These are phyloP conservation scores for Bothrops jararaca DNA, from an alignment of 2,113 vertebrate genomes.

Conservation along the genomic window DNA sequence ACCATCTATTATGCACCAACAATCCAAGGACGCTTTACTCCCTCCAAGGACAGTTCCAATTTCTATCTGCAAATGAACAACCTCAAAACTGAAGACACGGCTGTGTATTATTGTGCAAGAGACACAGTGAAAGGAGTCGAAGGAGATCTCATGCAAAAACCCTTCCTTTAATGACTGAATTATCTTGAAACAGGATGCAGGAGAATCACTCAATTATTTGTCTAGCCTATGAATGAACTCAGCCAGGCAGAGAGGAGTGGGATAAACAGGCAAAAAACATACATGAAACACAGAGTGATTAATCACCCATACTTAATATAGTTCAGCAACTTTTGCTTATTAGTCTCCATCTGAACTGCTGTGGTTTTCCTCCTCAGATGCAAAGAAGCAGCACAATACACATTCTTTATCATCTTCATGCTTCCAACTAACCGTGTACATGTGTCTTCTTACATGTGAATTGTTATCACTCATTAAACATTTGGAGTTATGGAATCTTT, in stretches of 20 bases:
- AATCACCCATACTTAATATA: background rate
- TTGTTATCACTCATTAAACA: background rate
- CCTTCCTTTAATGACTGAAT: rapidly evolving
- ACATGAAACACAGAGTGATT: background rate
- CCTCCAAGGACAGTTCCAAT: background rate
- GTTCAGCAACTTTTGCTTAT: background rate
- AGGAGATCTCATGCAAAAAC: background rate
- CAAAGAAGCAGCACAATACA: background rate
- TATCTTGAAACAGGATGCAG: background rate
- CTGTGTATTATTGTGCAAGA: background rate
- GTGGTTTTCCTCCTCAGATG: background rate
- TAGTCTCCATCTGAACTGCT: rapidly evolving
- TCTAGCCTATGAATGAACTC: background rate
- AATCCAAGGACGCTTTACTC: background rate
- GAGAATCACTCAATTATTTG: background rate
- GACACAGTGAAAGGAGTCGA: background rate
- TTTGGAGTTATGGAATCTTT: background rate
- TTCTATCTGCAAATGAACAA: background rate
- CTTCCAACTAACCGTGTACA: background rate
- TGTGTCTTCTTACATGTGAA: background rate
- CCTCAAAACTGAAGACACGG: background rate
- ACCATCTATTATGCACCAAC: background rate
- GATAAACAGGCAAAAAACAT: background rate
- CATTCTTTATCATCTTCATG: background rate
- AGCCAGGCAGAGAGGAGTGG: background rate